phyloP scores from a whole-genome alignment of 2,113 vertebrate species.

The Microcebus tavaratra region DNA sequence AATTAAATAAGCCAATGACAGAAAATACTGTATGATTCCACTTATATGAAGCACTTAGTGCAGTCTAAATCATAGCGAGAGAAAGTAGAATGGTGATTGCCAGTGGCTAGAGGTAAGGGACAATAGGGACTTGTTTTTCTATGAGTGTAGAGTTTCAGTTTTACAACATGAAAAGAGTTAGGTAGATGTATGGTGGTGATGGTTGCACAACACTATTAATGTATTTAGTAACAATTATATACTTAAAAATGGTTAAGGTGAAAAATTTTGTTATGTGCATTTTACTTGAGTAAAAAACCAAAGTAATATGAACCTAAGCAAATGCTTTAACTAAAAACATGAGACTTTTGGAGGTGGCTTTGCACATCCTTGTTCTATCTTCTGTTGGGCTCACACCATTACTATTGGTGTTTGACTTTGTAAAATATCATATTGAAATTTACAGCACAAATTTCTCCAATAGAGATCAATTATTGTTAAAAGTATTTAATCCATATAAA shows the following conservation, averaged over 20 bases:
- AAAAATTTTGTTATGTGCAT: not conserved
- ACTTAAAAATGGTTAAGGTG: not conserved
- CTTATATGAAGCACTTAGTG: not conserved
- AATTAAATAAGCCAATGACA: not conserved
- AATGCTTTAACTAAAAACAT: not conserved
- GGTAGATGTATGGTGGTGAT: not conserved
- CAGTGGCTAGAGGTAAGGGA: not conserved
- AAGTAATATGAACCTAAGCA: not conserved
- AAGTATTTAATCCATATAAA: not conserved
- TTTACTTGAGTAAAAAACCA: not conserved
- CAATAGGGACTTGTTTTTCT: no score
- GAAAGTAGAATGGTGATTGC: not conserved
- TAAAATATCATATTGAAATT: conserved; percentile 1
- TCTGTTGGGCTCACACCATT: not conserved
- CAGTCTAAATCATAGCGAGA: not conserved
- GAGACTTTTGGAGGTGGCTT: not conserved
- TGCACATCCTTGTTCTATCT: not conserved
- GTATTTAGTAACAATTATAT: not conserved
- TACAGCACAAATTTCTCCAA: not conserved
- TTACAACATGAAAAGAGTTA: not conserved
- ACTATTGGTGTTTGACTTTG: not conserved
- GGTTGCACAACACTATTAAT: not conserved
- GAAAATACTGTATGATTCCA: not conserved
- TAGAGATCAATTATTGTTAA: not conserved
- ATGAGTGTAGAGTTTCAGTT: not conserved